These are phyloP conservation scores for Pterocles burchelli DNA, from an alignment of 2,113 vertebrate genomes.

Conservation along the genomic window DNA sequence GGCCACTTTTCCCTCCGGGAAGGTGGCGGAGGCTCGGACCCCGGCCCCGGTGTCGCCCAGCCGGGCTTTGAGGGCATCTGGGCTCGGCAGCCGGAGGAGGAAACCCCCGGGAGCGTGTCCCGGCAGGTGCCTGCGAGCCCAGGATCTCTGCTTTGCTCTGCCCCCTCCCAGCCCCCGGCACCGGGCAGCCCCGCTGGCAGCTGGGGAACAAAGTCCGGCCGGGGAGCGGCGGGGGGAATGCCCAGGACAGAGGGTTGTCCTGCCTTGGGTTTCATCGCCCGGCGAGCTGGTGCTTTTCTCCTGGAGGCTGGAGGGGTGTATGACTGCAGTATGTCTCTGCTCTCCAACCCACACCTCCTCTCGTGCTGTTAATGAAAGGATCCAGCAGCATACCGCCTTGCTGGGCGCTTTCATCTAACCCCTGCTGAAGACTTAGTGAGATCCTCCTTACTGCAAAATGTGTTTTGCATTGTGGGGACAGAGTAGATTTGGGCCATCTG, in stretches of 20 bases:
- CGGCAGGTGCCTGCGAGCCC: constrained; percentile 22
- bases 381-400: neutral
- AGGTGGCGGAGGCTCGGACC: neutral
- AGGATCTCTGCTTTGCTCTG: neutral
- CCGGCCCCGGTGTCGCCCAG: neutral
- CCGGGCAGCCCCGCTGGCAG: neutral
- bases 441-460: neutral
- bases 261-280: neutral
- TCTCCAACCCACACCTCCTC: neutral
- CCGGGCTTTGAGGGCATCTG: neutral
- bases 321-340: neutral
- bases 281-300: neutral
- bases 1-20: neutral
- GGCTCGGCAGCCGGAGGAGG: neutral
- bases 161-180: neutral
- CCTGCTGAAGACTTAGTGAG: neutral
- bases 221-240: neutral
- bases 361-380: neutral
- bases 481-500: neutral
- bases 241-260: neutral
- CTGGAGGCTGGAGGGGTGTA: neutral
- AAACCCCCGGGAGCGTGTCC: neutral
- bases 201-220: neutral
- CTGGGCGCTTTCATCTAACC: neutral
- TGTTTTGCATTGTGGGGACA: neutral